These are phyloP conservation scores for Gyrodactylus bullatarudis DNA, from an alignment of 1,140 invertebrate species.

Conservation along the genomic window DNA sequence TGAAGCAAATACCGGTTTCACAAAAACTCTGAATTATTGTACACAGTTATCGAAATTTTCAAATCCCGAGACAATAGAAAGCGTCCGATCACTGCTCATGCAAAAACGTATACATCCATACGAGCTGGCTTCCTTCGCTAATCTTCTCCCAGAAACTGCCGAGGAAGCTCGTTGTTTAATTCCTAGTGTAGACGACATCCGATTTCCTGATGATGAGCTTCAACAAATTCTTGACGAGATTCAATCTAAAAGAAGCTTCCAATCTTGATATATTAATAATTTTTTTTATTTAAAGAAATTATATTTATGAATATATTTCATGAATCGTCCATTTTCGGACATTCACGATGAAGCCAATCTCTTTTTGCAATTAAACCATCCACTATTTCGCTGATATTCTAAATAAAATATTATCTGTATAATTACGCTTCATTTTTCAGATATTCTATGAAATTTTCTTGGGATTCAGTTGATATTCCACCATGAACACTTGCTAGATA, in stretches of 20 bases:
- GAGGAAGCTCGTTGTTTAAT: constrained; percentile 88
- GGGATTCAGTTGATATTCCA: background rate
- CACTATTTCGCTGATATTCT: too few relatives aligned
- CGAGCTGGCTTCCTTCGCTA: constrained; percentile 75
- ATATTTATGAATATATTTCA: background rate
- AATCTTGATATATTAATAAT: constrained; percentile 33
- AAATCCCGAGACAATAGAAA: constrained; percentile 80
- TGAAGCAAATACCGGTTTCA: constrained; percentile 84
- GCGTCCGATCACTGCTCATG: constrained; percentile 32
- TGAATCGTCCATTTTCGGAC: background rate
- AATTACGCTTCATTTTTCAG: background rate
- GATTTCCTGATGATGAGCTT: constrained; percentile 51
- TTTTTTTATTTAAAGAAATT: background rate
- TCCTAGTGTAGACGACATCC: constrained; percentile 30
- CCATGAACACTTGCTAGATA: background rate
- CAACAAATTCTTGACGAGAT: constrained; percentile 73
- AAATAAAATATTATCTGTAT: background rate
- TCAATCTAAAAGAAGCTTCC: constrained; percentile 76
- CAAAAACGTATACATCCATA: constrained; percentile 24
- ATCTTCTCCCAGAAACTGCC: constrained; percentile 77
- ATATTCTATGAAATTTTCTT: background rate
- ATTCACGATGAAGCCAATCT: background rate
- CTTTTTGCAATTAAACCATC: background rate
- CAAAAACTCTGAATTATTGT: constrained; percentile 81
- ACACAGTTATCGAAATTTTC: constrained; percentile 73